Evolutionary conservation across 1,140 invertebrate genomes (phyloP), one percentile per base, ranked within the genome.

Genomic region (Heliconius hermathena): DNA sequence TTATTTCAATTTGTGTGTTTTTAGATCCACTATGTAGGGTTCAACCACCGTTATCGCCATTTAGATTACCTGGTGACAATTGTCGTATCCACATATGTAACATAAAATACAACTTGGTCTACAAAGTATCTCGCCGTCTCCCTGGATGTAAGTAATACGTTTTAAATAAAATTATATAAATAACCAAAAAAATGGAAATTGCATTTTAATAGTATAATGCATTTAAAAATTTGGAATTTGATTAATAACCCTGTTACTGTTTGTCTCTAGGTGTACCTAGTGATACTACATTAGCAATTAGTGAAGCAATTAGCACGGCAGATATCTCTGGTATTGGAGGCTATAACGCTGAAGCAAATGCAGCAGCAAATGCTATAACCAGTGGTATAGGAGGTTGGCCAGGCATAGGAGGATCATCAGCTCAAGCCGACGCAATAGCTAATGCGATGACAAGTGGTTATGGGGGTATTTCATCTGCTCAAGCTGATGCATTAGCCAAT

Each of bases 401-500:
- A 57, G 79, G 79, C 8, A 72, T n/a, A 49, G 81, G 83, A 16
- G 82, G 77, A 13, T 75, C 82, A 3, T 79, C 81, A 11, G 84
- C 86, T 26, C 72, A 83, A 52, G 81, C 83, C 13, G 70, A 79
- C 26, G 82, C 81, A 49, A 76, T 74, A 1, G 52, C 26, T 9
- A 54, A 60, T 41, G 82, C 77, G 41, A 70, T 71, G 18, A 60
- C 38, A 26, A 80, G 80, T 11, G 73, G 74, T 20, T 71, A 60
- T 75, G 74, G 71, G 20, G 78, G 80, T 49, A 9, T 22, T 57
- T 71, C 76, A 20, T 75, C 76, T 8, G 82, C 86, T 73, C 71
- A 74, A 71, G 81, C 81, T 22, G 78, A 83, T 38, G 84, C 83
- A 36, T 33, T 60, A 20, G 81, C 81, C n/a, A 80, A 77, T 72